Base-by-base conservation (phyloP, 2,888 invertebrate genomes). In the Caenorhabditis macrosperma region DNA sequence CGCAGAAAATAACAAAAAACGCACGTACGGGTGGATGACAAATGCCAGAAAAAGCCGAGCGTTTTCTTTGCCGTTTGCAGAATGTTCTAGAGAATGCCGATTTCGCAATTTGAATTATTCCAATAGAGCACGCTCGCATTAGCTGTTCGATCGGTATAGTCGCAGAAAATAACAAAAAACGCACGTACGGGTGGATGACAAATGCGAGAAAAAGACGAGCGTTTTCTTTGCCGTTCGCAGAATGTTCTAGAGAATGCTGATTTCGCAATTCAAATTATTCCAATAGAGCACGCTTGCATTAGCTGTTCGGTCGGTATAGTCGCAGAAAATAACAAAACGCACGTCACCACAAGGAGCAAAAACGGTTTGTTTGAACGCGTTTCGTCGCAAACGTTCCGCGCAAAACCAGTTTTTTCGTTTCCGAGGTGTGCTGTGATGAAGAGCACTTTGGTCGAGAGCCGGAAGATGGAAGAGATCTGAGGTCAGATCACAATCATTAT, bases 121-220 rank as follows among this genome's bases (percentile, higher is more conserved):
- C n/a, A n/a, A n/a, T n/a, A n/a, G n/a, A n/a, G n/a, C n/a, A n/a
- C n/a, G n/a, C n/a, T n/a, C n/a, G n/a, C n/a, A n/a, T n/a, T n/a
- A n/a, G n/a, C n/a, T n/a, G n/a, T n/a, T n/a, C n/a, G n/a, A n/a
- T n/a, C n/a, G n/a, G n/a, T n/a, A n/a, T n/a, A n/a, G n/a, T n/a
- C n/a, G n/a, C n/a, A n/a, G n/a, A n/a, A n/a, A n/a, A n/a, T n/a
- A n/a, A n/a, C n/a, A n/a, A n/a, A n/a, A n/a, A n/a, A n/a, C n/a
- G 64, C 74, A 26, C 64, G 64, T 38, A 64, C 50, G 50, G 64
- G 59, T 64, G 57, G 64, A 59, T 64, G 74, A 64, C 74, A 38
- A 64, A 74, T 64, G 55, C n/a, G 24, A 38, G n/a, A 5, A 9
- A 5, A 17, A 20, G 20, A n/a, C 44, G 10, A 3, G 44, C 17